These are phyloP conservation scores for Dicyrtoma fusca DNA, from an alignment of 2,888 invertebrate genomes.

Conservation along the genomic window DNA sequence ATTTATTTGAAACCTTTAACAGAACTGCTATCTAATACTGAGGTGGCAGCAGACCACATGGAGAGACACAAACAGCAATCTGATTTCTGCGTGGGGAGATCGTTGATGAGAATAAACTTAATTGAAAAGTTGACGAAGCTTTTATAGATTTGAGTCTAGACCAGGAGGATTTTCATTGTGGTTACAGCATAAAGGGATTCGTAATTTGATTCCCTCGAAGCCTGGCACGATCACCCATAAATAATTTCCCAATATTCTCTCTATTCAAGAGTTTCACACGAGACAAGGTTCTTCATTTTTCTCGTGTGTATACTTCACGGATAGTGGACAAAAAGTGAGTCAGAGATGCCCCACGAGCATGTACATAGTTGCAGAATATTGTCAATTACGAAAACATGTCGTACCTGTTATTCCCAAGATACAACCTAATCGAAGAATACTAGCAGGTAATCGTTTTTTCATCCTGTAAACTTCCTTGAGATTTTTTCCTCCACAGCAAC, in stretches of 20 bases:
- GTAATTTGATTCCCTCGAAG: constrained; percentile 1
- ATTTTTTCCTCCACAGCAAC: constrained; percentile 8
- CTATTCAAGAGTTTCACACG: constrained; percentile 21
- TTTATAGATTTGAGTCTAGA: background rate
- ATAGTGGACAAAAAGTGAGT: too few relatives aligned
- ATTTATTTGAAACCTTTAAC: too few relatives aligned
- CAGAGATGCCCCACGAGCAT: too few relatives aligned
- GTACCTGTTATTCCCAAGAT: background rate
- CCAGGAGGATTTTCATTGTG: constrained; percentile 9
- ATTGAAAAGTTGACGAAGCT: background rate
- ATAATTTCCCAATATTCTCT: constrained; percentile 24
- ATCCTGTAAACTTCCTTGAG: constrained; percentile 24
- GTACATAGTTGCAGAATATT: too few relatives aligned
- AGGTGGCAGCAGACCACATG: background rate
- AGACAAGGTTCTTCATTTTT: constrained; percentile 15
- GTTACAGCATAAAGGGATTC: background rate
- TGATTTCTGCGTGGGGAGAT: background rate
- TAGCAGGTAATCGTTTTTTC: too few relatives aligned
- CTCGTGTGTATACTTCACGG: background rate
- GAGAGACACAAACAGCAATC: background rate
- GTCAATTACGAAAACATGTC: too few relatives aligned
- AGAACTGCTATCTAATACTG: background rate
- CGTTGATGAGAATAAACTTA: background rate
- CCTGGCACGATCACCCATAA: constrained; percentile 34
- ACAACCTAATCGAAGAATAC: background rate